phyloP scores from a whole-genome alignment of 2,797 vertebrate genomes.

The Sebastes baramenuke region DNA sequence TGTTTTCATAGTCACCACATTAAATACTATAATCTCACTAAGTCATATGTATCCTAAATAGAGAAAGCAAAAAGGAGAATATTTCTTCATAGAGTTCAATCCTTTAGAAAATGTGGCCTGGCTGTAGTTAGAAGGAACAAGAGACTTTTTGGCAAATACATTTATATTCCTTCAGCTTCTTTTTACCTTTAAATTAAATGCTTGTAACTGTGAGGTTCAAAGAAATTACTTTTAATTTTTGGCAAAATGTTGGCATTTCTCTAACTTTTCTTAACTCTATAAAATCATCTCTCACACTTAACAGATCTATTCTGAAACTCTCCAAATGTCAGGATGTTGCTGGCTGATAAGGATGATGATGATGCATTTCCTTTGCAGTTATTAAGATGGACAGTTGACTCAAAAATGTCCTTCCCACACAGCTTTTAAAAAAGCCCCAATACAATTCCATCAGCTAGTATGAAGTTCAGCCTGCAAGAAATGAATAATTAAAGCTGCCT shows the following conservation, averaged over 20 bases:
- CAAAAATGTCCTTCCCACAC: slow-evolving; percentile 3
- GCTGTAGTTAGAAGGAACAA: not conserved
- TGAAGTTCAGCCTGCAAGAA: not conserved
- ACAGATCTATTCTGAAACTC: not conserved
- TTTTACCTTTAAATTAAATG: not conserved
- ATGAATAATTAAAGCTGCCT: not conserved
- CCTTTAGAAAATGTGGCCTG: not conserved
- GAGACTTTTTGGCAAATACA: not conserved
- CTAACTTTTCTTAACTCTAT: not conserved
- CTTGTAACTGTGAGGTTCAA: not conserved
- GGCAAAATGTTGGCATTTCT: not conserved
- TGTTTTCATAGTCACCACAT: not conserved
- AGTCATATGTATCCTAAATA: not conserved
- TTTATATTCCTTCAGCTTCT: not conserved
- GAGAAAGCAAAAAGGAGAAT: too few relatives aligned
- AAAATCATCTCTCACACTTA: not conserved
- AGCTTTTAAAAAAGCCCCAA: not conserved
- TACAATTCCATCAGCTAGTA: not conserved
- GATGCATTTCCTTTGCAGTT: not conserved
- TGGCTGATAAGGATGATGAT: not conserved
- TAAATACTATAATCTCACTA: not conserved
- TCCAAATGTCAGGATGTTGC: not conserved
- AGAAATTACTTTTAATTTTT: not conserved
- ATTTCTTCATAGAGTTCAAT: not conserved
- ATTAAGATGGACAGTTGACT: not conserved